phyloP scores from a whole-genome alignment of 1,140 invertebrate species.

The Pogonomyrmex barbatus region DNA sequence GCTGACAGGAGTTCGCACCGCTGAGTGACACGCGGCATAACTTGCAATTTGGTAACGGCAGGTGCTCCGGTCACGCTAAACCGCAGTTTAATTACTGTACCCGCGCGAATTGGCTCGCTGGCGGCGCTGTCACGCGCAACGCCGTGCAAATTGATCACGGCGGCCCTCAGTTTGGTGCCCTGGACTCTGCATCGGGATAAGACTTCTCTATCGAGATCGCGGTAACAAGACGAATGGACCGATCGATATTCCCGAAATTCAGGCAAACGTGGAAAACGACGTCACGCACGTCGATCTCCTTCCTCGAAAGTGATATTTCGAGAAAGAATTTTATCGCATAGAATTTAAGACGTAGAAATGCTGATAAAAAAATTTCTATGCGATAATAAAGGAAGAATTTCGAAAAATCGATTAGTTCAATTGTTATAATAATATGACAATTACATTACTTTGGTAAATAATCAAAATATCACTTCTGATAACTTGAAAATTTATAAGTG shows the following conservation, averaged over 20 bases:
- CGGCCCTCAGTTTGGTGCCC: slow-evolving; percentile 60
- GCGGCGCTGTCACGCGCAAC: slow-evolving; percentile 82
- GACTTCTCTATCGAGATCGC: slow-evolving; percentile 58
- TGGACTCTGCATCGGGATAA: slow-evolving; percentile 28
- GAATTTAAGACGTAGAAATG: neutral
- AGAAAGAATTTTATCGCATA: neutral
- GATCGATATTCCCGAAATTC: slow-evolving; percentile 25
- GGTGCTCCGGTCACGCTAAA: slow-evolving; percentile 83
- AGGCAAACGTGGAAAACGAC: neutral
- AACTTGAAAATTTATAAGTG: neutral
- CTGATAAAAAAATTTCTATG: neutral
- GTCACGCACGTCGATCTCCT: neutral
- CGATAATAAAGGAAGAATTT: neutral
- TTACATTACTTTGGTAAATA: neutral
- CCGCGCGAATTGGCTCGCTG: slow-evolving; percentile 82
- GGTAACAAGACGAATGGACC: slow-evolving; percentile 44
- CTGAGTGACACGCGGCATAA: slow-evolving; percentile 83
- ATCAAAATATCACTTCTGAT: neutral
- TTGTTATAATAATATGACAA: neutral
- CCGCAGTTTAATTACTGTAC: slow-evolving; percentile 85
- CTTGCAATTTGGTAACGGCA: slow-evolving; percentile 83
- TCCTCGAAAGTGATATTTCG: neutral
- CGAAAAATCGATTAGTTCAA: neutral
- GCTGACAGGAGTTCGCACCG: slow-evolving; percentile 59
- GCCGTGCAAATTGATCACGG: slow-evolving; percentile 82